Conservation (phyloP, 2,888 invertebrate genomes). For the Andricus curvator region DNA sequence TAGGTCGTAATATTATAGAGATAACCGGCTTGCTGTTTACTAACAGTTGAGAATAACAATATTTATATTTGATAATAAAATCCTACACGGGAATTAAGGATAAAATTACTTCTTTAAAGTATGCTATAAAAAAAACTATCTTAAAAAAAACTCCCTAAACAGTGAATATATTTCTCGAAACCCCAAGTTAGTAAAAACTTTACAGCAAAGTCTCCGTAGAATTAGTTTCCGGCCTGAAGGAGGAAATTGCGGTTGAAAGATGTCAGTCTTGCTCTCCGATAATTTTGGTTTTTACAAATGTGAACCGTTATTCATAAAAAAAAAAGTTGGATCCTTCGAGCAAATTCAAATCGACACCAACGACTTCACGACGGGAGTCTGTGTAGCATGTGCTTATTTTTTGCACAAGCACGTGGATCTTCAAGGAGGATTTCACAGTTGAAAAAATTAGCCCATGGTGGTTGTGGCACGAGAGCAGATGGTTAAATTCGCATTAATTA, state of each 20-base stretch:
- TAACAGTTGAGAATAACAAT: neutral
- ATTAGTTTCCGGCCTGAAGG: neutral
- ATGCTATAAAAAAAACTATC: neutral
- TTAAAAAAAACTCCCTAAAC: neutral
- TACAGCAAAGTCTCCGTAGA: neutral
- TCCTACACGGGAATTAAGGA: neutral
- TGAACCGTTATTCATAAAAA: constrained; percentile 23
- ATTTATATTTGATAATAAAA: neutral
- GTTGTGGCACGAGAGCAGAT: constrained; percentile 29
- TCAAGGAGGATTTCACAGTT: constrained; percentile 41
- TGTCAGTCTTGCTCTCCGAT: neutral
- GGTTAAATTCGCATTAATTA: constrained; percentile 3
- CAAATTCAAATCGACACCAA: constrained; percentile 35
- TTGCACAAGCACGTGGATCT: constrained; percentile 48
- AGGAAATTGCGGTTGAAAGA: neutral
- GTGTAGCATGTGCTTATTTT: constrained; percentile 41
- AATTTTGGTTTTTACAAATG: neutral
- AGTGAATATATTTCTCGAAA: neutral
- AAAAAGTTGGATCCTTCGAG: constrained; percentile 17
- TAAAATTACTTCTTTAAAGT: neutral
- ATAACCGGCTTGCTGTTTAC: neutral
- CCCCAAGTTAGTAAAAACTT: neutral
- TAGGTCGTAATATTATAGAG: neutral
- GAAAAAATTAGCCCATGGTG: constrained; percentile 22
- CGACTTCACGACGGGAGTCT: constrained; percentile 49